Conservation (phyloP, 2,797 vertebrate genomes). For the Tokudaia muenninki region DNA sequence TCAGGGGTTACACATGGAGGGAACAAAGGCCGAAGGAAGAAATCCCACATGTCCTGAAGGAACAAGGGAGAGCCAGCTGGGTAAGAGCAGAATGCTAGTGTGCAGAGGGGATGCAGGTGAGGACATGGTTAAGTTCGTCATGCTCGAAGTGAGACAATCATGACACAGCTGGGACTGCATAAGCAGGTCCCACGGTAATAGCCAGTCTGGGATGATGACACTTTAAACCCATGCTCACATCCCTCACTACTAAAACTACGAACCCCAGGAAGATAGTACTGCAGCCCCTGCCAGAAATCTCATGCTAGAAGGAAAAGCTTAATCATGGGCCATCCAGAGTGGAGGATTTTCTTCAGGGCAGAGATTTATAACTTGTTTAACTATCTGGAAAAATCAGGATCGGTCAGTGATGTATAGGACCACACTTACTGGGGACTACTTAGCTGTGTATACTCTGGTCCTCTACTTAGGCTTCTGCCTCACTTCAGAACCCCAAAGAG, state of each 20-base stretch:
- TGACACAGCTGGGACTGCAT: neutral
- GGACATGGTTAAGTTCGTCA: neutral
- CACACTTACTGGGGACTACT: too few species aligned
- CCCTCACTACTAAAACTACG: neutral
- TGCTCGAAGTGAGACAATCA: neutral
- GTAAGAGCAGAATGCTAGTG: neutral
- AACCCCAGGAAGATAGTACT: neutral
- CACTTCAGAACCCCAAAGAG: neutral
- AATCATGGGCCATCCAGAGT: neutral
- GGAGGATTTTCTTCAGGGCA: neutral
- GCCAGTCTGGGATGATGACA: neutral
- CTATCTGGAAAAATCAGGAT: neutral
- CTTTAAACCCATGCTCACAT: neutral
- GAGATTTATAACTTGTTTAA: neutral
- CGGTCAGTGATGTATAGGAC: neutral
- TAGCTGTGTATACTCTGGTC: neutral
- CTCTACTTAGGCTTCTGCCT: neutral
- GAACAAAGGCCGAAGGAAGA: neutral
- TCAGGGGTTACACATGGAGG: fast-evolving
- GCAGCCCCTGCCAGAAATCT: neutral
- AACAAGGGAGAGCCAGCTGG: fast-evolving
- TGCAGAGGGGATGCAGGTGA: neutral
- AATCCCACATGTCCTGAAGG: neutral
- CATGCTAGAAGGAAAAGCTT: neutral
- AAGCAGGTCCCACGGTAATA: neutral